Evolutionary conservation across 64 coral and sea anemone species (phyloP).

Genomic region (Montipora capricornis): DNA sequence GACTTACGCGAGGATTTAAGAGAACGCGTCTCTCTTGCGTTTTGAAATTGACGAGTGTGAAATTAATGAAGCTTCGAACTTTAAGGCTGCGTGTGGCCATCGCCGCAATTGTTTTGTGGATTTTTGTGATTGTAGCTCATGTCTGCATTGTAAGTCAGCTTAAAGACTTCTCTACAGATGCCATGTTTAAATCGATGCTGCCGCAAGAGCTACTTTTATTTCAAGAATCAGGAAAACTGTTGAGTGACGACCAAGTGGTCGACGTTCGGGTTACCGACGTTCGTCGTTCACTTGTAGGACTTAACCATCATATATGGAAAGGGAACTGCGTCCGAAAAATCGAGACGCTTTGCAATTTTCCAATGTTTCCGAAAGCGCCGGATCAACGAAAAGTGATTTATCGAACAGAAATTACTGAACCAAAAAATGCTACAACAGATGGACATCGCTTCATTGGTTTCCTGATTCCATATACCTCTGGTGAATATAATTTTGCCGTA

Average conservation of each 20-base stretch:
- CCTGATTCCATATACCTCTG: not conserved
- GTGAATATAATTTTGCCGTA: constrained; percentile 1
- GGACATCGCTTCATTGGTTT: constrained; percentile 12
- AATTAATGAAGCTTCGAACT: not conserved
- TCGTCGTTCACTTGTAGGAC: not conserved
- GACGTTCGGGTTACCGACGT: not conserved
- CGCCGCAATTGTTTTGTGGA: not conserved
- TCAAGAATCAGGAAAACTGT: not conserved
- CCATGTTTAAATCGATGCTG: not conserved
- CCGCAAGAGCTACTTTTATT: not conserved
- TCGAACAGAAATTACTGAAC: constrained; percentile 1
- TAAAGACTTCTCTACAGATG: not conserved
- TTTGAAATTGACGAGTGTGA: too few species aligned
- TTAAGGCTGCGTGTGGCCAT: not conserved
- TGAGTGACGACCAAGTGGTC: not conserved
- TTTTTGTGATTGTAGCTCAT: not conserved
- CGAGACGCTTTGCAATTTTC: constrained; percentile 30
- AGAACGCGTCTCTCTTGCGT: too few species aligned
- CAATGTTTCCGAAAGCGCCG: constrained; percentile 24
- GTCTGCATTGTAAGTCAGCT: not conserved
- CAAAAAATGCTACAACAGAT: not conserved
- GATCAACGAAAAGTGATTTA: not conserved
- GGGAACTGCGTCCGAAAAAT: constrained; percentile 5
- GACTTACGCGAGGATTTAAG: too few species aligned
- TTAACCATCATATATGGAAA: constrained; percentile 33